Conservation (phyloP, 2,797 vertebrate species). For the Peromyscus aztecus region DNA sequence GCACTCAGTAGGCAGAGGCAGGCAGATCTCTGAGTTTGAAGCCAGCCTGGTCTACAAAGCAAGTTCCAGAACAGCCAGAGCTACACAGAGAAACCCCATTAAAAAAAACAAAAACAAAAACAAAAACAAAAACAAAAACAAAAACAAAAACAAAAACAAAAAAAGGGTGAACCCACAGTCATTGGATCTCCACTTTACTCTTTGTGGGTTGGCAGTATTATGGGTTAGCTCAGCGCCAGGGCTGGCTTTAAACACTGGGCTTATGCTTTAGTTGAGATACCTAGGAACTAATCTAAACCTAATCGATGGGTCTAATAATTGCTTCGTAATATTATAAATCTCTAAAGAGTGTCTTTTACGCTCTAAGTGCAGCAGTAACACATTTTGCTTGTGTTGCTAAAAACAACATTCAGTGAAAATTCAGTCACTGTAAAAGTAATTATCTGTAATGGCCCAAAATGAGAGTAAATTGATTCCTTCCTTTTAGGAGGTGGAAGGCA, state of each 20-base stretch:
- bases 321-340: conserved; percentile 85
- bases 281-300: conserved; percentile 88
- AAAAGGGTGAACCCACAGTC: not conserved
- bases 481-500: rapidly evolving
- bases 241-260: conserved; percentile 69
- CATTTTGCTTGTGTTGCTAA: conserved; percentile 74
- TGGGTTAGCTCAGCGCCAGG: conserved; percentile 82
- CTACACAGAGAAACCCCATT: not conserved
- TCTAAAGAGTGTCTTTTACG: conserved; percentile 78
- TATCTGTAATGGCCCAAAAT: conserved; percentile 57
- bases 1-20: not conserved
- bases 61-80: not conserved
- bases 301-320: conserved; percentile 87
- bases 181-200: conserved; percentile 83
- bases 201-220: conserved; percentile 83
- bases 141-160: too few relatives aligned
- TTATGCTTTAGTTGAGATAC: conserved; percentile 88
- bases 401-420: conserved; percentile 71
- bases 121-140: not conserved
- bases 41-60: not conserved
- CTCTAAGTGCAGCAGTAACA: conserved; percentile 82
- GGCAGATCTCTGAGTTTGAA: not conserved
- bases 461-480: conserved; percentile 29
- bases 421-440: conserved; percentile 71
- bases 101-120: too few relatives aligned